Evolutionary conservation across 2,797 vertebrate species (phyloP), one percentile per base, ranked within the genome.

Genomic region (Geotrypetes seraphini): DNA sequence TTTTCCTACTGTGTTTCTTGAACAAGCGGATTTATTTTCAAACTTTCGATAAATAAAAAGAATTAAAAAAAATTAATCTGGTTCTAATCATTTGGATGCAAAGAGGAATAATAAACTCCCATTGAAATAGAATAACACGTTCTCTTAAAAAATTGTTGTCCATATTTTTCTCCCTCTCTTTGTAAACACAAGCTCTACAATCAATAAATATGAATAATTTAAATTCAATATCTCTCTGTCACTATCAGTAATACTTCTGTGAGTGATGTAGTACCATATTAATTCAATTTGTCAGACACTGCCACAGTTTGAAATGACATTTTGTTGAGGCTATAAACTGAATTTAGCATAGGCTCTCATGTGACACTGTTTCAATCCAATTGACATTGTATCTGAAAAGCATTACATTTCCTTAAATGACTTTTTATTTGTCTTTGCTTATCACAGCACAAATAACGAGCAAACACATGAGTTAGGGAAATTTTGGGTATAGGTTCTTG

Each of bases 171-270:
- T 46, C 56, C 41, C 25, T 52, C 57, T 75, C 50, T 50, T 52
- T 59, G 59, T 63, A 70, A 73, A 75, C 65, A 73, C 12, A 16
- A 60, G 61, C 44, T 37, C 28, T 62, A 64, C 67, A 80, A 82
- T 86, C 79, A 43, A 81, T 84, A 73, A 62, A 79, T 78, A 82
- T 84, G 77, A 84, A 84, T 84, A 84, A 84, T 84, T 85, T 79
- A 85, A 79, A 83, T 85, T 82, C 76, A 84, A 78, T 84, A 85
- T 75, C 63, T 65, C 39, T 65, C 53, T 73, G 78, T 69, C 72
- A 64, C 71, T 78, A 84, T 77, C 75, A 80, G 71, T 85, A 81
- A 76, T 72, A 77, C 57, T 78, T 77, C 71, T 71, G 55, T 76
- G 75, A 81, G 62, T 75, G 78, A 81, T 73, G 48, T 61, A 79